These are phyloP conservation scores for Petrosia ficiformis DNA, from an alignment of 37 sponge, comb jelly and placozoan species.

Conservation along the genomic window DNA sequence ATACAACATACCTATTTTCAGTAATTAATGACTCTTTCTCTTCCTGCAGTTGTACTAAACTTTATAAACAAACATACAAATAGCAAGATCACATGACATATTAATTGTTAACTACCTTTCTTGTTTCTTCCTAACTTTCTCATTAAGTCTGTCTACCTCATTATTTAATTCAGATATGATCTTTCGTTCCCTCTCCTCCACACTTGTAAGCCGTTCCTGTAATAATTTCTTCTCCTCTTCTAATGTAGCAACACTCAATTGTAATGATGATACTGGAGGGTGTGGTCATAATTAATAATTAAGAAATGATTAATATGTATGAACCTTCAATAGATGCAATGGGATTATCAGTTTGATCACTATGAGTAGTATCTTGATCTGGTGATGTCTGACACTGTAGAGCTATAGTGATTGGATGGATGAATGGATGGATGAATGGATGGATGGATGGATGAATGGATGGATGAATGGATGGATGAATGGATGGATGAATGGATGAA, in stretches of 20 bases:
- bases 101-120: conserved; percentile 50
- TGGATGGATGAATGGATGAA: too few relatives aligned
- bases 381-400: too few relatives aligned
- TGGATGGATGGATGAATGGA: too few relatives aligned
- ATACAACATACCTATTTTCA: conserved; percentile 60
- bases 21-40: conserved; percentile 60
- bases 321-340: too few relatives aligned
- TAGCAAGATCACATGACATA: too few relatives aligned
- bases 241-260: conserved; percentile 46
- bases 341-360: too few relatives aligned
- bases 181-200: conserved; percentile 30
- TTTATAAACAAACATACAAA: conserved; percentile 4
- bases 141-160: conserved; percentile 53
- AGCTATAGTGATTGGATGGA: too few relatives aligned
- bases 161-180: conserved; percentile 1
- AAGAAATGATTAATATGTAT: too few relatives aligned
- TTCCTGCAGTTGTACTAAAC: conserved; percentile 63
- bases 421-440: too few relatives aligned
- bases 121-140: conserved; percentile 56
- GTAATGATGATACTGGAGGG: not conserved
- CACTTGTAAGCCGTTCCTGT: conserved; percentile 14
- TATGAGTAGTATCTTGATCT: too few relatives aligned
- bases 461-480: too few relatives aligned
- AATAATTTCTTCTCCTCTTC: conserved; percentile 68
- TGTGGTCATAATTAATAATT: too few relatives aligned